Percentiles rank a stretch among this genome's conserved stretches.
Conservation (phyloP, 2,797 vertebrate genomes). For the Sciurus vulgaris region DNA sequence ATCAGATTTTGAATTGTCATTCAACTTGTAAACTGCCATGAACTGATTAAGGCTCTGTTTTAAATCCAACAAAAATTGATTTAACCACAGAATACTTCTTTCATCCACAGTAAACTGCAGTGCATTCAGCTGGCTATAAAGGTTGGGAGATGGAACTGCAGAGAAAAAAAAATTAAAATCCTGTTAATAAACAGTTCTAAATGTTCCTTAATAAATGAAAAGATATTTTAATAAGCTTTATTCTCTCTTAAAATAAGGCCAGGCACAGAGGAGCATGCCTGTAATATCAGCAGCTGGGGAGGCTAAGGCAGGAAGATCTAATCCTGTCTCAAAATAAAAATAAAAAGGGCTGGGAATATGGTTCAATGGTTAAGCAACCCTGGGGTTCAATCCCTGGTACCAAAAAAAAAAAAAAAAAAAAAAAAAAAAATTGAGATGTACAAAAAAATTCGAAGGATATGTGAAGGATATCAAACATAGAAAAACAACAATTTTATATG, state of each 20-base stretch:
- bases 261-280: too few species aligned
- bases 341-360: too few species aligned
- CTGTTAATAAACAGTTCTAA: constrained; percentile 32
- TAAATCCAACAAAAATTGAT: constrained; percentile 97
- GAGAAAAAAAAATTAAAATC: constrained; percentile 74
- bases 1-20: constrained; percentile 96
- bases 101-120: constrained; percentile 97
- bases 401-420: too few species aligned
- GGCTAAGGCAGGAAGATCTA: too few species aligned
- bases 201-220: constrained; percentile 51
- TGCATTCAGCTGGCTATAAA: constrained; percentile 97
- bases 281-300: too few species aligned
- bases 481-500: constrained; percentile 40
- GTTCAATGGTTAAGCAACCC: too few species aligned
- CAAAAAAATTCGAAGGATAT: constrained; percentile 56
- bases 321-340: too few species aligned
- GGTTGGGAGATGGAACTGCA: constrained; percentile 96
- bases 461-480: not conserved
- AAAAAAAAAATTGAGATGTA: not conserved
- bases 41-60: constrained; percentile 98
- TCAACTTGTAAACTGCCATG: constrained; percentile 98
- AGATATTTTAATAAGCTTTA: constrained; percentile 21
- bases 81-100: constrained; percentile 98
- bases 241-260: constrained; percentile 24
- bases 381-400: too few species aligned